phyloP scores from a whole-genome alignment of 2,888 invertebrate genomes.

The Brachypalpus laphriformis region DNA sequence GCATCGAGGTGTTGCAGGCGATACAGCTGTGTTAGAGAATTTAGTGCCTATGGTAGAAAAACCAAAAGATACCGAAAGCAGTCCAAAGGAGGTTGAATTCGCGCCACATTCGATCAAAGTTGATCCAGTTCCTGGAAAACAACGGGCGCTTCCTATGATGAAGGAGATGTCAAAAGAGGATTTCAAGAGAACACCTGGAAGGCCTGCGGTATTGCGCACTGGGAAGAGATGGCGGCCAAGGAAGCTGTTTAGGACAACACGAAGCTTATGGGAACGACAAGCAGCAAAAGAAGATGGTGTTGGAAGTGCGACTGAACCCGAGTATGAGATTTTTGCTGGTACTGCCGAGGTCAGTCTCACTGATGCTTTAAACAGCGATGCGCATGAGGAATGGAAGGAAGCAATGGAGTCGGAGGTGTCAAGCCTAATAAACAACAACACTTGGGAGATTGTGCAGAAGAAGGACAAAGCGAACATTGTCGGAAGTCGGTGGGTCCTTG shows the following conservation, averaged over 20 bases:
- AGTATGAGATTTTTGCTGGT: constrained; percentile 53
- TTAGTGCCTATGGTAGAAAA: not conserved
- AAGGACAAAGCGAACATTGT: not conserved
- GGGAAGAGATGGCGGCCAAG: constrained; percentile 11
- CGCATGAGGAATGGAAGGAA: constrained; percentile 43
- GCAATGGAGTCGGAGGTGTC: constrained; percentile 58
- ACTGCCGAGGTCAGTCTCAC: constrained; percentile 36
- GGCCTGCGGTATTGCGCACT: not conserved
- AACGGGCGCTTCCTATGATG: not conserved
- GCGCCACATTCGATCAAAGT: not conserved
- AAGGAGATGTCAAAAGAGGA: not conserved
- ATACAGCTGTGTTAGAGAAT: not conserved
- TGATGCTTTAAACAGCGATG: constrained; percentile 41
- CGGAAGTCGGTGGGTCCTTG: constrained; percentile 3
- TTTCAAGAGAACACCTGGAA: not conserved
- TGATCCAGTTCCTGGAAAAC: not conserved
- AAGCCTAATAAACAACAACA: constrained; percentile 56
- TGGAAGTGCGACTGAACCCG: not conserved
- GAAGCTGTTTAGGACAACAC: constrained; percentile 22
- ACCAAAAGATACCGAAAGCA: not conserved
- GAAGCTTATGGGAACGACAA: not conserved
- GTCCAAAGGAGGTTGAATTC: constrained; percentile 19
- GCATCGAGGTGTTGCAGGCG: no score
- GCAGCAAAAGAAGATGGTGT: not conserved
- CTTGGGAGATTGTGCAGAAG: constrained; percentile 46